Conservation (phyloP, 1,140 invertebrate species). For the Chlorops oryzae region DNA sequence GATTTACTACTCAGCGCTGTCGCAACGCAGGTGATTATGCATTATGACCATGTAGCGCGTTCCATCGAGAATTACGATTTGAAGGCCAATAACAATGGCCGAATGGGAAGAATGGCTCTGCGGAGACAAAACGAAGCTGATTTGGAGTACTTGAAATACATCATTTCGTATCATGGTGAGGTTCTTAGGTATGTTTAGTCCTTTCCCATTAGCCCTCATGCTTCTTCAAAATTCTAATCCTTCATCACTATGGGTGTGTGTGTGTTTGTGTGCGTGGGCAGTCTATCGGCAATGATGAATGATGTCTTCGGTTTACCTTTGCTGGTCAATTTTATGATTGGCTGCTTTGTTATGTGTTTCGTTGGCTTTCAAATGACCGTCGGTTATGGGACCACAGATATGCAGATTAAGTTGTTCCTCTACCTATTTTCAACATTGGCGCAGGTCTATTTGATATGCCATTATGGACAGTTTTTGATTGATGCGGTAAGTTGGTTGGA, state of each 20-base stretch:
- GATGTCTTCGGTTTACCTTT: constrained; percentile 33
- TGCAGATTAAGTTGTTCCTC: constrained; percentile 28
- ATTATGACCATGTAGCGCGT: constrained; percentile 22
- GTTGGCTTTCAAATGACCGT: constrained; percentile 39
- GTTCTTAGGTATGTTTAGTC: constrained; percentile 12
- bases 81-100: background rate
- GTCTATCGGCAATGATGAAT: constrained; percentile 23
- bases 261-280: too few relatives aligned
- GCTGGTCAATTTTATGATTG: constrained; percentile 30
- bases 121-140: constrained; percentile 17
- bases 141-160: constrained; percentile 20
- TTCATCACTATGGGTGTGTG: too few relatives aligned
- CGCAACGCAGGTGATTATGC: constrained; percentile 34
- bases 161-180: constrained; percentile 28
- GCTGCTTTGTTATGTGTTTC: constrained; percentile 34
- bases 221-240: too few relatives aligned
- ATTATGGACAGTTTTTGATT: constrained; percentile 27
- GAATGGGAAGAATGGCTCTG: background rate
- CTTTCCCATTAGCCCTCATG: too few relatives aligned
- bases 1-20: constrained; percentile 34
- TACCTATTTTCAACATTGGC: constrained; percentile 34
- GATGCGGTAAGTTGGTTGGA: constrained; percentile 21
- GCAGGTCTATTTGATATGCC: constrained; percentile 33
- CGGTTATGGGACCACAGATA: constrained; percentile 29
- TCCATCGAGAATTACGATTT: constrained; percentile 19